phyloP scores from a whole-genome alignment of 2,113 vertebrate genomes.

The Suncus etruscus region DNA sequence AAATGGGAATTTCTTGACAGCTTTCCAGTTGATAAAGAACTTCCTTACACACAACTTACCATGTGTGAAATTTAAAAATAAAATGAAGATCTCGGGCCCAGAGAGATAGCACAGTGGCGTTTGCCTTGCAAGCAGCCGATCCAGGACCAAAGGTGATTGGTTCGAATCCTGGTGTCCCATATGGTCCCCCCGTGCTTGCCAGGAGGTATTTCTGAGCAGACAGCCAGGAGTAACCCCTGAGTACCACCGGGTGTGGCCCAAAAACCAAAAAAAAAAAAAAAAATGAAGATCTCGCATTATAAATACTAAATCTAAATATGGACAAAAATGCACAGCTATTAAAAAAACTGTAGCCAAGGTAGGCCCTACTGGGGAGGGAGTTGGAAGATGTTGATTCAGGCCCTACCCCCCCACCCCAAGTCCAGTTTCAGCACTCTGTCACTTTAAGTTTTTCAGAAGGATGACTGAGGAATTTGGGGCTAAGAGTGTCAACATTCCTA shows the following conservation, averaged over 20 bases:
- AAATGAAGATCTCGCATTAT: conserved; percentile 22
- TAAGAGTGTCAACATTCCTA: conserved; percentile 20
- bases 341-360: conserved; percentile 23
- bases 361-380: not conserved
- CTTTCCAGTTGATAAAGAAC: not conserved
- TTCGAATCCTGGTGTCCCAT: too few relatives aligned
- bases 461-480: not conserved
- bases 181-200: too few relatives aligned
- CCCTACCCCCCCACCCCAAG: not conserved
- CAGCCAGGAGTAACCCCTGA: too few relatives aligned
- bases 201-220: too few relatives aligned
- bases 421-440: not conserved
- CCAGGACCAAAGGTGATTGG: too few relatives aligned
- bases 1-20: conserved; percentile 41
- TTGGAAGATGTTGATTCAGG: not conserved
- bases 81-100: conserved; percentile 2
- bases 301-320: conserved; percentile 59
- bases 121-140: too few relatives aligned
- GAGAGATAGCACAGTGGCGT: too few relatives aligned
- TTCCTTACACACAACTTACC: conserved; percentile 47
- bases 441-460: not conserved
- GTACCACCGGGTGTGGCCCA: too few relatives aligned
- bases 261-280: too few relatives aligned
- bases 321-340: conserved; percentile 49
- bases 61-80: conserved; percentile 18